These are phyloP conservation scores for Orchesella flavescens DNA, from an alignment of 2,888 invertebrate species.

Conservation along the genomic window DNA sequence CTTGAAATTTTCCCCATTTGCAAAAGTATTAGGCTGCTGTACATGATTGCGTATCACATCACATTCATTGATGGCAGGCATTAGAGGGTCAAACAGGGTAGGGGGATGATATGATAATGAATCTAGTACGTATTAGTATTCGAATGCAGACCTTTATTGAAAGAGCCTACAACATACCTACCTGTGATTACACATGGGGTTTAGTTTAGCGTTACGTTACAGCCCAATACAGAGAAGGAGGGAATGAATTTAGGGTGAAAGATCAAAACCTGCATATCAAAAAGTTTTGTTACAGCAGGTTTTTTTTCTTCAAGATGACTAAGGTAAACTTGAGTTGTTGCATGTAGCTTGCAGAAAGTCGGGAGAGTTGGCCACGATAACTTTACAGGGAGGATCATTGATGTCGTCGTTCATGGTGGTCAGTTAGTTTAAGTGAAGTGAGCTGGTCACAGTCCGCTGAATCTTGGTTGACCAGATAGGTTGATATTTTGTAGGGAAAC, in stretches of 20 bases:
- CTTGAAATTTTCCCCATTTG: no score
- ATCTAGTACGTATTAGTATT: background rate
- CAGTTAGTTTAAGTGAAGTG: conserved; percentile 61
- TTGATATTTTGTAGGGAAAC: background rate
- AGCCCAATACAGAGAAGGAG: conserved; percentile 1
- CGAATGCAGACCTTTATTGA: background rate
- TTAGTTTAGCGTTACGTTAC: no score
- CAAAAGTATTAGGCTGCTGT: no score
- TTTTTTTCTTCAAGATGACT: background rate
- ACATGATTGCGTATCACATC: background rate
- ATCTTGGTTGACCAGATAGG: conserved; percentile 6
- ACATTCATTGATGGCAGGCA: background rate
- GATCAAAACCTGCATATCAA: conserved; percentile 15
- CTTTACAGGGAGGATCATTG: conserved; percentile 29
- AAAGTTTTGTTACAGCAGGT: conserved; percentile 30
- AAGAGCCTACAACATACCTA: conserved; percentile 25
- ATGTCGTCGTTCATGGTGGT: conserved; percentile 52
- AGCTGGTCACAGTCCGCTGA: conserved; percentile 46
- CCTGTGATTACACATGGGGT: background rate
- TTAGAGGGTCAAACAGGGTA: conserved; percentile 31
- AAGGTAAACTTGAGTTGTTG: conserved; percentile 19
- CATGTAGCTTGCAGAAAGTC: conserved; percentile 25
- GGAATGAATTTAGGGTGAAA: conserved; percentile 45
- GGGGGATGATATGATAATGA: conserved; percentile 18
- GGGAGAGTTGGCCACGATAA: conserved; percentile 23